A percentile compares a stretch with the other conserved stretches of the same genome.
Evolutionary conservation across 2,797 vertebrate species (phyloP).

Genomic region (Microctenopoma lineatum): DNA sequence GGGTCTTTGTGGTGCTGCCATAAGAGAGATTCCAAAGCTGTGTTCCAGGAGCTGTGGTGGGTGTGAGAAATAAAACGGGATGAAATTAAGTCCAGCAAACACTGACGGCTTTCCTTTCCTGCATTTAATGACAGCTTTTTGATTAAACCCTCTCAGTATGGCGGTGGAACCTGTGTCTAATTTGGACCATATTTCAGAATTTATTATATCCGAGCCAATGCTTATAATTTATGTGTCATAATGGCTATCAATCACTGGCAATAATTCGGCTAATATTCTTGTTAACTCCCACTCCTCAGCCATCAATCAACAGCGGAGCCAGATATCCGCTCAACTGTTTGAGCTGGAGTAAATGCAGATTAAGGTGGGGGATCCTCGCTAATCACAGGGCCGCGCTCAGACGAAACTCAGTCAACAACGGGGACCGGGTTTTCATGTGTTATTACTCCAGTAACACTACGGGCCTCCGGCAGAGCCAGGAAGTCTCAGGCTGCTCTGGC

Average conservation of each 20-base stretch:
- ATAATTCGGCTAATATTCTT: conserved; percentile 78
- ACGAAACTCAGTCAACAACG: conserved; percentile 31
- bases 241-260: conserved; percentile 72
- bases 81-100: conserved; percentile 66
- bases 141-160: conserved; percentile 44
- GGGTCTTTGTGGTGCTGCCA: conserved; percentile 68
- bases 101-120: conserved; percentile 52
- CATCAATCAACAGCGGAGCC: conserved; percentile 73
- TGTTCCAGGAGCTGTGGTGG: conserved; percentile 69
- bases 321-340: conserved; percentile 54
- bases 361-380: conserved; percentile 51
- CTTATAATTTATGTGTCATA: conserved; percentile 76
- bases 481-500: conserved; percentile 33
- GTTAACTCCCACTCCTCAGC: conserved; percentile 69
- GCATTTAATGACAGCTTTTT: conserved; percentile 58
- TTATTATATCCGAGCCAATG: conserved; percentile 64
- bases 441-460: conserved; percentile 20
- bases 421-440: conserved; percentile 66
- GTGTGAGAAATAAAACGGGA: conserved; percentile 73
- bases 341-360: conserved; percentile 66
- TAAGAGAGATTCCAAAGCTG: conserved; percentile 71
- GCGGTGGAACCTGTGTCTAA: conserved; percentile 62
- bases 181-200: conserved; percentile 58
- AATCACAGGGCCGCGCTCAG: conserved; percentile 46
- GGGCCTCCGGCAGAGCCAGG: conserved; percentile 22